Base-by-base conservation (phyloP, 2,113 vertebrate species). In the Rhinopomastus cyanomelas region DNA sequence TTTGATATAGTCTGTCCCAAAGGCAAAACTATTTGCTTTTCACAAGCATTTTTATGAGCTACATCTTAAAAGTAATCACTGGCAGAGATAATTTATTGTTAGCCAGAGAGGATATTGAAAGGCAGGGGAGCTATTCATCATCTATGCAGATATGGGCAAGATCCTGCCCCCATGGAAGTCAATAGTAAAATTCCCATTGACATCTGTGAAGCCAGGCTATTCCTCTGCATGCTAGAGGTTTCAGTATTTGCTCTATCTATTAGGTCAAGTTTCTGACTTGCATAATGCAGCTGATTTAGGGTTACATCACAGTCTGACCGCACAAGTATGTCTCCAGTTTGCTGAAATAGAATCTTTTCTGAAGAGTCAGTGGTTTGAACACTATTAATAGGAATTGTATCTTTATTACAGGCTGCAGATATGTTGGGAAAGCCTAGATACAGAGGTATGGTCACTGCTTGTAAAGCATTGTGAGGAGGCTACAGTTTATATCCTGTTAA, bases 1-100 rank as follows among this genome's bases (percentile, higher is more conserved):
- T 95, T 86, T 94, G 87, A 93, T 92, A 93, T 89, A 91, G 90
- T 90, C 75, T 92, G 84, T 93, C 95, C 88, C 94, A 95, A 92
- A 93, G 94, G 88, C 92, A 93, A 93, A 93, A 92, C 93, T 95
- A 88, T 95, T 95, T 95, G 90, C 90, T 95, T 95, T 95, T 94
- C 94, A 84, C 91, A 88, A 95, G 81, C 84, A 88, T 90, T 96
- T 95, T 95, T 95, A 96, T 95, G 93, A 95, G 93, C 88, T 95
- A 94, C 86, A 80, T 93, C 86, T 95, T 95, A 93, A 94, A 96
- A 96, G 88, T 95, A 95, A 96, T 96, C 93, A 94, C 94, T 93
- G 87, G 84, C 84, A 94, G 90, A 94, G 81, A 94, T 95, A 96
- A 96, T 94, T 91, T 95, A 96, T 93, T 95, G 86, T 90, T 94